phyloP scores from a whole-genome alignment of 2,888 invertebrate genomes.

The Ephialtes manifestator region DNA sequence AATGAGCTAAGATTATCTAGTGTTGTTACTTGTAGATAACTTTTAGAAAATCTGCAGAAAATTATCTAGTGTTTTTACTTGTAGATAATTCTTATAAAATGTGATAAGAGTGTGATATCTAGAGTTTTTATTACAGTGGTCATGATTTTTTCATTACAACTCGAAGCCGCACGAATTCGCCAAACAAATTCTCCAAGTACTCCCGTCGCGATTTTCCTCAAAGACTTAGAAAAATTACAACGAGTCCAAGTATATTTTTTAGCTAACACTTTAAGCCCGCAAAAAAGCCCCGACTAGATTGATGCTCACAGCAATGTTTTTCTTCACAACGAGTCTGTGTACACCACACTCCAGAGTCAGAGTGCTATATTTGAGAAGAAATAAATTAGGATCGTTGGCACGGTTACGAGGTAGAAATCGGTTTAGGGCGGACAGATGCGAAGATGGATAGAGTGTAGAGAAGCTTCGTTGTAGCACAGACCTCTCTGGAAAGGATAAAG shows the following conservation, averaged over 20 bases:
- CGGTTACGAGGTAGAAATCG: constrained; percentile 42
- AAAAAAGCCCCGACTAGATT: constrained; percentile 11
- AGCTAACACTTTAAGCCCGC: neutral
- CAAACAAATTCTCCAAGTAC: no score
- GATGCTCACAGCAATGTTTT: constrained; percentile 6
- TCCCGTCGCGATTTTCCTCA: neutral
- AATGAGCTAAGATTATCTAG: no score
- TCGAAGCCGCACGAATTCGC: no score
- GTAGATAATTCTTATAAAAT: no score
- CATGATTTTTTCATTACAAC: no score
- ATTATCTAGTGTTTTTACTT: no score
- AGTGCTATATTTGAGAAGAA: constrained; percentile 33
- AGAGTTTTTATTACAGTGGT: no score
- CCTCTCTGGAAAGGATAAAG: neutral
- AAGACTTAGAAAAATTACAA: neutral
- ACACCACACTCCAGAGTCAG: neutral
- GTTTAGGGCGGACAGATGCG: constrained; percentile 48
- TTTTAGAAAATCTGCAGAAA: no score
- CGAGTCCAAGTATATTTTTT: neutral
- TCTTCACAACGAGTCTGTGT: constrained; percentile 19
- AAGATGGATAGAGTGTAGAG: constrained; percentile 42
- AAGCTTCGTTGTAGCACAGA: neutral
- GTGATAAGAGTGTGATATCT: no score
- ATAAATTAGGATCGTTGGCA: constrained; percentile 46
- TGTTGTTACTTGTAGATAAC: no score